Percentiles rank a stretch among this genome's conserved stretches.
phyloP scores from a whole-genome alignment of 2,888 invertebrate genomes.

The Petrolisthes manimaculis region DNA sequence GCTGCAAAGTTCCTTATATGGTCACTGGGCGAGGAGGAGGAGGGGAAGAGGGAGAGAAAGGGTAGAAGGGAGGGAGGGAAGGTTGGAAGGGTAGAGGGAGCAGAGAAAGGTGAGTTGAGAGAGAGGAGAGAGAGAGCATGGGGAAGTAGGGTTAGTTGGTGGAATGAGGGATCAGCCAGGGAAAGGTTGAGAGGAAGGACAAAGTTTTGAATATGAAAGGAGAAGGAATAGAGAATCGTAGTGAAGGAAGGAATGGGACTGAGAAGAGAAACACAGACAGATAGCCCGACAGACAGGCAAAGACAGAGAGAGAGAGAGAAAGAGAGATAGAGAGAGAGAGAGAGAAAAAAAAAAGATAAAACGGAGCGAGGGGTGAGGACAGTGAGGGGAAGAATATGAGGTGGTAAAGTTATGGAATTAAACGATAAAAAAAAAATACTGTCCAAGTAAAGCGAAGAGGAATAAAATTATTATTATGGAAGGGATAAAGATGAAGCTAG shows the following conservation, averaged over 20 bases:
- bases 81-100: not conserved
- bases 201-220: not conserved
- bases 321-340: not conserved
- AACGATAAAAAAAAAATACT: too few species aligned
- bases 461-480: too few species aligned
- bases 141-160: not conserved
- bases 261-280: not conserved
- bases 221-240: not conserved
- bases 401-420: too few species aligned
- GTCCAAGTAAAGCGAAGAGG: too few species aligned
- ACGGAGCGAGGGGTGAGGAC: too few species aligned
- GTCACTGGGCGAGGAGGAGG: not conserved
- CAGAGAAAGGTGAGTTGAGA: not conserved
- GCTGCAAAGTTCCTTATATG: not conserved
- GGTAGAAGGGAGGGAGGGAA: not conserved
- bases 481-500: too few species aligned
- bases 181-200: not conserved
- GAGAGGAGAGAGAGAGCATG: not conserved
- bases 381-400: too few species aligned
- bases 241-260: not conserved
- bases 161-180: not conserved
- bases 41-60: not conserved
- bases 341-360: not conserved
- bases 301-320: not conserved
- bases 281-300: not conserved